phyloP scores from a whole-genome alignment of 2,797 vertebrate species.

The Mormyrus proboscirostris region DNA sequence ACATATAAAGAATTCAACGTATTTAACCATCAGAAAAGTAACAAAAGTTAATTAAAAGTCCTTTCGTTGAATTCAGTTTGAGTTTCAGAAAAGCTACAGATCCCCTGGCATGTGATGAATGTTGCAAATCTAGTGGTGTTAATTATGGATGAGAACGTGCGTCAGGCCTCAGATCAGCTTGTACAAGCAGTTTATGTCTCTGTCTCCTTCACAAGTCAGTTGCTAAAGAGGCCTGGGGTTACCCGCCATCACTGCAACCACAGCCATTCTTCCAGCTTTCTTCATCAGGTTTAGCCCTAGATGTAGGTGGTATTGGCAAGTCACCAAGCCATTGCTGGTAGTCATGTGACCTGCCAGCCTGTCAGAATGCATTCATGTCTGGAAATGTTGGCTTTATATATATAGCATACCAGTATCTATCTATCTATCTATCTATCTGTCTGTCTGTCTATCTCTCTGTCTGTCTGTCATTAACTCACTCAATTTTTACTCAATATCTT shows the following conservation, averaged over 20 bases:
- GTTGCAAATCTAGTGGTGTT: slow-evolving; percentile 58
- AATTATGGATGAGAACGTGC: slow-evolving; percentile 71
- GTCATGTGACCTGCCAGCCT: not conserved
- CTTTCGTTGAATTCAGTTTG: not conserved
- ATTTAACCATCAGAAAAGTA: not conserved
- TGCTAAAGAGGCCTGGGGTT: slow-evolving; percentile 3
- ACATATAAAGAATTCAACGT: not conserved
- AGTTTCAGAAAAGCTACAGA: slow-evolving; percentile 26
- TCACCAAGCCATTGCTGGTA: not conserved
- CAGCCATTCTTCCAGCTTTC: not conserved
- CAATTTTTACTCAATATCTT: not conserved
- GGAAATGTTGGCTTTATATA: not conserved
- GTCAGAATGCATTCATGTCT: not conserved
- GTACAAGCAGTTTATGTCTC: slow-evolving; percentile 51
- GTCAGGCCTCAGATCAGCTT: slow-evolving; percentile 54
- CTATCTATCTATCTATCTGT: too few relatives aligned
- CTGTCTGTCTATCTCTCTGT: too few relatives aligned
- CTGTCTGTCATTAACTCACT: not conserved
- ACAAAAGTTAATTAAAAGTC: not conserved
- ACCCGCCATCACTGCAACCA: not conserved
- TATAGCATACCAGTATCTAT: not conserved
- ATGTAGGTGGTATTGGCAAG: not conserved
- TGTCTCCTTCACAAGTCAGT: slow-evolving; percentile 26
- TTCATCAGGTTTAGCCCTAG: not conserved
- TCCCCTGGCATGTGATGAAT: slow-evolving; percentile 59